Evolutionary conservation across 2,888 invertebrate species (phyloP).

Genomic region (Sinhomidia bicolor): DNA sequence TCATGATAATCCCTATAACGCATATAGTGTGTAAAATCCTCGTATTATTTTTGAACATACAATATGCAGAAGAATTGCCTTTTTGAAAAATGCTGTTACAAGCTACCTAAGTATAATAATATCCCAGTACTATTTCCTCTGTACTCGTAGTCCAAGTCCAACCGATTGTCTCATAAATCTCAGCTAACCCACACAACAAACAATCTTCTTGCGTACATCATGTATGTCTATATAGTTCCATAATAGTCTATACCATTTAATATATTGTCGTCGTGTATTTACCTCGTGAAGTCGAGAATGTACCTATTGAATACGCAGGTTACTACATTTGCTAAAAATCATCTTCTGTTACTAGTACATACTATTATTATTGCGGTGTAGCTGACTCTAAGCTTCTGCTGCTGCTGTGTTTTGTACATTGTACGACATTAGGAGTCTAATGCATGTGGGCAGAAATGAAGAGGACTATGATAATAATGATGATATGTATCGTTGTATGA

Average conservation of each 20-base stretch:
- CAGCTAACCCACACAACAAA: conserved; percentile 7
- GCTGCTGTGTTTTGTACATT: neutral
- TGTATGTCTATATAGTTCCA: no score
- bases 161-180: conserved; percentile 11
- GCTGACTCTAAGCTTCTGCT: no score
- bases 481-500: neutral
- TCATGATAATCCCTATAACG: no score
- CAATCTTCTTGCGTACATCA: neutral
- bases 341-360: neutral
- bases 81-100: no score
- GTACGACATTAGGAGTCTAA: no score
- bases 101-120: neutral
- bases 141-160: neutral
- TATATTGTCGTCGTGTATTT: no score
- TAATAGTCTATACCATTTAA: no score
- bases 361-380: neutral
- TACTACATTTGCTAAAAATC: neutral
- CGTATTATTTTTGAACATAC: no score
- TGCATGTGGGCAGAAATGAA: neutral
- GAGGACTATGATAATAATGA: neutral
- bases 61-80: no score
- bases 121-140: neutral
- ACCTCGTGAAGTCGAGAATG: no score
- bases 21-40: no score
- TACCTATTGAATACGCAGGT: neutral